Evolutionary conservation across 2,113 vertebrate genomes (phyloP).

Genomic region (Ptilonorhynchus violaceus): DNA sequence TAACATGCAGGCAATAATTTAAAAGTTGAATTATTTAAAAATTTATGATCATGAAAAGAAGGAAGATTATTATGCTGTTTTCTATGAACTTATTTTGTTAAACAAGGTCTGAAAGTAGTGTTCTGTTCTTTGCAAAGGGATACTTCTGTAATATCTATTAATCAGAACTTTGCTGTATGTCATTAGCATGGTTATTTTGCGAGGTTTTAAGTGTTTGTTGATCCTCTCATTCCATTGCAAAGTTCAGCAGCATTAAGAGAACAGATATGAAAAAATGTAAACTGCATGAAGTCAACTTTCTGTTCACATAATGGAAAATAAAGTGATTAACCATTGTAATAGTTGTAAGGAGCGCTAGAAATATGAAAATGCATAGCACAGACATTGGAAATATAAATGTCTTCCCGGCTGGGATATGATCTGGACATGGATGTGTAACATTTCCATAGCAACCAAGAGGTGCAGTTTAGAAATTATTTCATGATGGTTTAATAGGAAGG

Average conservation of each 20-base stretch:
- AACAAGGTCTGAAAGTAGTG: not conserved
- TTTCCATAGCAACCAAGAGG: not conserved
- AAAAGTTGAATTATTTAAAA: not conserved
- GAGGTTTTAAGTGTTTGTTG: not conserved
- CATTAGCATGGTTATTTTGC: not conserved
- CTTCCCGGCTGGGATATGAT: not conserved
- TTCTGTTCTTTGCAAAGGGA: not conserved
- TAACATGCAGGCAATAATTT: too few species aligned
- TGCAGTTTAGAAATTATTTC: not conserved
- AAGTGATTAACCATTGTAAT: not conserved
- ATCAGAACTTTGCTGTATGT: not conserved
- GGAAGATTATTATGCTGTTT: not conserved
- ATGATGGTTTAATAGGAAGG: not conserved
- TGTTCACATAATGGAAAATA: not conserved
- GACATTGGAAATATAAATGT: not conserved
- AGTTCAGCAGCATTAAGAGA: not conserved
- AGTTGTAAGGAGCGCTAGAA: not conserved
- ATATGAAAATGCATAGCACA: not conserved
- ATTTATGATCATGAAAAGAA: not conserved
- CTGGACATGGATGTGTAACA: not conserved
- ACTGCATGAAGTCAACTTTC: not conserved
- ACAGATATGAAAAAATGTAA: not conserved
- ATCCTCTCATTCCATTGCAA: not conserved
- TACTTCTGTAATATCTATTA: not conserved
- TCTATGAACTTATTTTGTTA: not conserved